Base-by-base conservation (phyloP, 2,113 vertebrate genomes). In the Gobiocypris rarus region DNA sequence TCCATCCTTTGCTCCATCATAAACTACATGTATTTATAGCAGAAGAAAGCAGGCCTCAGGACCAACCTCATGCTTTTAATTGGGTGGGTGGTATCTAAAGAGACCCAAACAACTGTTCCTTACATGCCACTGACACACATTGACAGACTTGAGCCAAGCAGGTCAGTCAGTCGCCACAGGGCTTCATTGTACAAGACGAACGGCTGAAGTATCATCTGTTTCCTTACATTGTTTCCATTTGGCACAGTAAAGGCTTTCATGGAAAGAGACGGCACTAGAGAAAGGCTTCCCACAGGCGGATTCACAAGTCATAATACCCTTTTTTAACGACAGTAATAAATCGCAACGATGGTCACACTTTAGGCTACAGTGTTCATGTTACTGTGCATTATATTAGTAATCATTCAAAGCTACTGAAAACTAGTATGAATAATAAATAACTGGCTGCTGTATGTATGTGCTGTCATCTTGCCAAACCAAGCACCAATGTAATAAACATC, bases 21-120 rank as follows among this genome's bases (percentile, higher is more conserved):
- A 84, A 87, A 75, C 89, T 86, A 15, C 8, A 50, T 50, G 65
- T 92, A 91, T 92, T 93, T 91, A 88, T 92, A 88, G 86, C 89
- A 87, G 83, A 89, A 58, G 48, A 86, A 87, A 88, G 90, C 87
- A 82, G 87, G 80, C 86, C 11, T 82, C 82, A 89, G 58, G 83
- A 80, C 84, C 48, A 4, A 54, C 52, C 17, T 22, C 52, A 54
- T 86, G 83, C 86, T 81, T 88, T 86, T 86, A 87, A 88, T 73
- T 85, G 86, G 70, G 85, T 65, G 59, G 67, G 61, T 22, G 87
- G 88, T 87, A 90, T 89, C 41, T 26, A 58, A 79, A 17, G 48
- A 11, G 85, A 83, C 65, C 63, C 82, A 83, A 89, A 89, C 90
- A 92, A 93, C 91, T 89, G 90, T 73, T 90, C 75, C 79, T 86